Evolutionary conservation across 2,113 vertebrate species (phyloP).

Genomic region (Ictidomys tridecemlineatus): DNA sequence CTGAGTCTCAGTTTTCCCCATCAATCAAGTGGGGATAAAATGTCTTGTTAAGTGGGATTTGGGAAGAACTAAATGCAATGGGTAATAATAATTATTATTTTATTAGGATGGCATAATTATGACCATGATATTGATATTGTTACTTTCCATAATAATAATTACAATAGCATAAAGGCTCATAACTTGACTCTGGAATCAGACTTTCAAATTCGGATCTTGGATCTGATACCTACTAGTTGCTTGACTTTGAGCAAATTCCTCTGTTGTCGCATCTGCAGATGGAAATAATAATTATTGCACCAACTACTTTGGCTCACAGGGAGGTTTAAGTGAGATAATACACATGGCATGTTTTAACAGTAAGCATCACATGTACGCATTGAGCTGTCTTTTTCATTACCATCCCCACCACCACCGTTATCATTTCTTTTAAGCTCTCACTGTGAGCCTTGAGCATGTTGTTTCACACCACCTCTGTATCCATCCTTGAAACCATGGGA

Average conservation of each 20-base stretch:
- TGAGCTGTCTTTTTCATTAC: not conserved
- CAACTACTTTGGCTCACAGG: not conserved
- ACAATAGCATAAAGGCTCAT: not conserved
- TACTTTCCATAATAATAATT: not conserved
- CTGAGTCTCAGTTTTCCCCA: not conserved
- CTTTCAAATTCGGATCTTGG: not conserved
- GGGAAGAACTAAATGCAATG: not conserved
- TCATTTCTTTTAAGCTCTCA: not conserved
- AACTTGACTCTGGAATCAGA: not conserved
- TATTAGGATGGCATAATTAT: not conserved
- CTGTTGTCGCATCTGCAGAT: not conserved
- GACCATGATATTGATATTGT: not conserved
- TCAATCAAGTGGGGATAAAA: not conserved
- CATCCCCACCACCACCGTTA: too few species aligned
- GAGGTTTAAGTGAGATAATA: not conserved
- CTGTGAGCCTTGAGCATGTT: not conserved
- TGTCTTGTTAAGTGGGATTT: not conserved
- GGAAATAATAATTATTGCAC: not conserved
- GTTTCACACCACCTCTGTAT: too few species aligned
- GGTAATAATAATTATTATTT: not conserved
- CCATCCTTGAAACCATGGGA: not conserved
- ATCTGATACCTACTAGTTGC: not conserved
- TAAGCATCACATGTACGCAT: accelerated
- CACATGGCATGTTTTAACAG: not conserved
- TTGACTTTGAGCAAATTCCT: not conserved